Evolutionary conservation across 2,888 invertebrate genomes (phyloP), one percentile per base, ranked within the genome.

Genomic region (Drosophila nr. perissopoda): DNA sequence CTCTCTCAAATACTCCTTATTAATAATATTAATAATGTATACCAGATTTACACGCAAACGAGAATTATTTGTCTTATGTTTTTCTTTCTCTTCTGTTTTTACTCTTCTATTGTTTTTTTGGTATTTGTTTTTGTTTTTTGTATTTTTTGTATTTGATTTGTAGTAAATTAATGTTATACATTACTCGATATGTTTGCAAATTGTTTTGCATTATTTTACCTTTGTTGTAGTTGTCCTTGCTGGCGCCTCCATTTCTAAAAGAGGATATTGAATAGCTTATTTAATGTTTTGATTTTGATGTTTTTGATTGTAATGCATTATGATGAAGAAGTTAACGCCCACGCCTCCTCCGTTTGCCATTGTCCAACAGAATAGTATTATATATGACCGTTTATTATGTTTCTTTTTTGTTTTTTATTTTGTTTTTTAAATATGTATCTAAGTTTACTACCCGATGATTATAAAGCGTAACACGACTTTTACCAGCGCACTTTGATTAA

Each of bases 201-300:
- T 85, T 87, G 78, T 84, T 83, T 91, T 92, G 92, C 91, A 92
- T 87, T 90, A 91, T 90, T 92, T 97, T 97, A 97, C 97, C 97
- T 97, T 97, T 97, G 95, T 97, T 97, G 97, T 95, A 97, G 97
- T 97, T 97, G 96, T 97, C 97, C 96, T 96, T 96, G 95, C 96
- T 96, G 96, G 96, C 96, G 96, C 97, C 97, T 96, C 97, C 97
- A 95, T 95, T 95, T 96, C 97, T 93, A 93, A 92, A 93, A 93
- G 91, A 93, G 93, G 93, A 92, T 90, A 92, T 92, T 91, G 91
- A 92, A 92, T 89, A 87, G 90, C 91, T 92, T 91, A 91, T 92
- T 92, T 92, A 92, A 91, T 92, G 90, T 83, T 78, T 80, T 74
- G 75, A 69, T 87, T 85, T 86, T 88, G 67, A 80, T 85, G 70